A percentile compares a stretch with the other conserved stretches of the same genome.
phyloP scores from a whole-genome alignment of 1,140 invertebrate species.

The Agraylea sexmaculata region DNA sequence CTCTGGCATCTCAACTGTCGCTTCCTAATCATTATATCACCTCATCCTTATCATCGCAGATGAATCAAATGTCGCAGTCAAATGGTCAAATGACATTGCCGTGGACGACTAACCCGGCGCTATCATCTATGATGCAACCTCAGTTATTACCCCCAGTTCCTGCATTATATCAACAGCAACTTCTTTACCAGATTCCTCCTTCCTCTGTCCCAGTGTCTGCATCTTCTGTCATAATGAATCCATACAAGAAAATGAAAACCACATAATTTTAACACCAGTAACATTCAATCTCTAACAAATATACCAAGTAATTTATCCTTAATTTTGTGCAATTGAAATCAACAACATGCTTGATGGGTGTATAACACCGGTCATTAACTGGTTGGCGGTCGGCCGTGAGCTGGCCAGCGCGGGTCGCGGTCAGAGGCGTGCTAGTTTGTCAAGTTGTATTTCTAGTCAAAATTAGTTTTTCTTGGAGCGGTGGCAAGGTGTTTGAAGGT shows the following conservation, averaged over 20 bases:
- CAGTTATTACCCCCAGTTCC: constrained; percentile 25
- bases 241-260: constrained; percentile 80
- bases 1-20: constrained; percentile 24
- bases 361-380: constrained; percentile 6
- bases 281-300: constrained; percentile 1
- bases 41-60: too few relatives aligned
- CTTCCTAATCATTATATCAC: too few relatives aligned
- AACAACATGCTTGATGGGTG: constrained; percentile 2
- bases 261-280: too few relatives aligned
- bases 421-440: constrained; percentile 33
- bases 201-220: constrained; percentile 37
- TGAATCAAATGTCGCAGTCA: too few relatives aligned
- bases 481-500: constrained; percentile 14
- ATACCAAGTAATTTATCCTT: neutral
- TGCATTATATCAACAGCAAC: constrained; percentile 38
- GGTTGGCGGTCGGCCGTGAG: constrained; percentile 36
- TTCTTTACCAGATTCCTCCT: constrained; percentile 47
- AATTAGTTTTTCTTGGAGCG: constrained; percentile 13
- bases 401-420: constrained; percentile 20
- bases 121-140: constrained; percentile 30
- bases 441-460: constrained; percentile 23
- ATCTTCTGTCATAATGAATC: constrained; percentile 56
- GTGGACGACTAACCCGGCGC: constrained; percentile 22
- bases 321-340: neutral
- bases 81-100: constrained; percentile 24